Percentiles rank a stretch among this genome's conserved stretches.
Conservation (phyloP, 2,113 vertebrate species). For the Anthoscopus minutus region DNA sequence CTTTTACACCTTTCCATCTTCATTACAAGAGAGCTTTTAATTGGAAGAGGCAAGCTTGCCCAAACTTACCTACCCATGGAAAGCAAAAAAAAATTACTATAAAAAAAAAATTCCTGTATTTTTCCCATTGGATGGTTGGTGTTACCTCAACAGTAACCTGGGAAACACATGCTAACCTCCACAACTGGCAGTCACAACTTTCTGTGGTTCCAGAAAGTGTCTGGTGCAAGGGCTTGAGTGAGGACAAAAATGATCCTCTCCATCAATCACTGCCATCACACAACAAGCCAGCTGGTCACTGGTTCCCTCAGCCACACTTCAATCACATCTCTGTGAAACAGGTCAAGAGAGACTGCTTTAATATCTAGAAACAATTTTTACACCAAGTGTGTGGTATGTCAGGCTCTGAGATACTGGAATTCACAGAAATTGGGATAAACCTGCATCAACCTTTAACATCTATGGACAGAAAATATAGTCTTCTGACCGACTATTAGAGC, state of each 20-base stretch:
- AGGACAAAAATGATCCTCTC: constrained; percentile 68
- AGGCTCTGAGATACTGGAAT: not conserved
- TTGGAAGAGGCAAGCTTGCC: not conserved
- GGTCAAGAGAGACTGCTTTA: not conserved
- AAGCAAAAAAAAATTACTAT: not conserved
- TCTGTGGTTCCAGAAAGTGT: not conserved
- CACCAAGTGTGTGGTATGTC: not conserved
- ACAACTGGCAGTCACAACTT: not conserved
- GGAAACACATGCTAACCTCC: constrained; percentile 40
- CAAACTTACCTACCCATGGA: not conserved
- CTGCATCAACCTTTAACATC: not conserved
- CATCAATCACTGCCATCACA: constrained; percentile 77
- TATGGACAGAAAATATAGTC: not conserved
- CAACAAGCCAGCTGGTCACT: constrained; percentile 74
- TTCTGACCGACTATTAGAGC: not conserved
- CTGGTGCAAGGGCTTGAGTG: constrained; percentile 59
- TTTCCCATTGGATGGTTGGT: not conserved
- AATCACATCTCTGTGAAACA: not conserved
- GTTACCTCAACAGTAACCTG: not conserved
- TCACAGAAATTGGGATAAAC: not conserved
- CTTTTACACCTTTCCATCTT: not conserved
- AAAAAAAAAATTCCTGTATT: not conserved
- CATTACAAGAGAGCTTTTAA: not conserved
- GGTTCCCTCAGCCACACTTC: constrained; percentile 65
- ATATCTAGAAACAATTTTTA: constrained; percentile 17